Base-by-base conservation (phyloP, 35 echinoderm and acorn worm species). In the Strongylocentrotus purpuratus region DNA sequence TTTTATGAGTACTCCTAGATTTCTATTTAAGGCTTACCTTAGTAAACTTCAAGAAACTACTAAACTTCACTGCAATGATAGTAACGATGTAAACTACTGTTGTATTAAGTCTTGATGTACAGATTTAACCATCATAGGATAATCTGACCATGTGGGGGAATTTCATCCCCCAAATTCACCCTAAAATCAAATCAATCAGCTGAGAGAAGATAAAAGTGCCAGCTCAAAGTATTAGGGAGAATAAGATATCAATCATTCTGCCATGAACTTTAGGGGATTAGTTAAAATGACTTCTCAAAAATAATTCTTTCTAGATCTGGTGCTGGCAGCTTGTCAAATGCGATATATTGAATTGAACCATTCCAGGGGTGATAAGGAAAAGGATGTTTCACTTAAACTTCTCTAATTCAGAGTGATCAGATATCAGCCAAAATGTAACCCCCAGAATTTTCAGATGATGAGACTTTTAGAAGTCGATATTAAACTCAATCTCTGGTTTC, bases 341-440 rank as follows among this genome's bases (percentile, higher is more conserved):
- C 45, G 12, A 89, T 89, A 45, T 45, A 89, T 28, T 33, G 11
- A 45, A 89, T 45, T 33, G 11, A 45, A 89, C 14, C 87, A 89
- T 28, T 46, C 33, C 20, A 45, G 32, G 87, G 45, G 17, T 20
- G 32, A 89, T 33, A 45, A 89, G 10, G 2, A 14, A 89, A n/a
- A 89, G 87, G 87, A 89, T 89, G 87, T 89, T 89, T 89, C 87
- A 89, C 87, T 89, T 89, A 45, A 89, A 89, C 41, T 89, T 32
- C 87, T 33, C 32, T 89, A 89, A 89, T 89, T 89, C 87, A 46
- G 2, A 5, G 33, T 5, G 87, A 89, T 89, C 87, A 33, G 31
- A 89, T 89, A 31, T 89, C 87, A 45, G 33, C 2, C 20, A 33
- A 17, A 89, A 28, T 46, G 87, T 33, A 88, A 46, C 45, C 32